Evolutionary conservation across 2,888 invertebrate genomes (phyloP), one percentile per base, ranked within the genome.

Genomic region (Orthosia gothica): DNA sequence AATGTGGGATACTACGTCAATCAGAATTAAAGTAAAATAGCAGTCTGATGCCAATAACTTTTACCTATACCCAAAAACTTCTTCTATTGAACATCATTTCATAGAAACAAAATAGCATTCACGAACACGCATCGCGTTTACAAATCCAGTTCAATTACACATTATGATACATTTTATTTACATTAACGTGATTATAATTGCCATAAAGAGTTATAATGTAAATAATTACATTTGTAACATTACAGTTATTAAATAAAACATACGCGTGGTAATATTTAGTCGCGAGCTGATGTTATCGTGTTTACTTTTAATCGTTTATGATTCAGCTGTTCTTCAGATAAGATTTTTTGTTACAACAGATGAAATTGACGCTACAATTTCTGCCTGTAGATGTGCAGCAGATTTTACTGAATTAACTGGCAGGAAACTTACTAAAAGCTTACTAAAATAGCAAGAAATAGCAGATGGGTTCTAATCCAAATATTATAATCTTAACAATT

Each of bases 291-390:
- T 62, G 49, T 45, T 77, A 45, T 45, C 32, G 16, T 82, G 84
- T 79, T 81, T 81, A 68, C 49, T 69, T 74, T 74, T 13, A 13
- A 40, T 40, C 9, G 40, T 40, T 40, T 40, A 45, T 45, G n/a
- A 55, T 52, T 32, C 16, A 67, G 70, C 26, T 55, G 65, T 82
- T 78, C 74, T 74, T 49, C 68, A 70, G 76, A 59, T 67, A 23
- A n/a, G 32, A 13, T 75, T 45, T 61, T 12, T 58, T 23, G 50
- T 47, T 7, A 32, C 0, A 32, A 26, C 49, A 58, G 16, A 68
- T 66, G 26, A 45, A 52, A 57, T 49, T 40, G 23, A 18, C 57
- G 16, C 9, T 32, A 16, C 5, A 16, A 32, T 7, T 32, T 5
- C 1, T 11, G 16, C 49, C 49, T 49, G 32, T 32, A 32, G 32